Base-by-base conservation (phyloP, 2,888 invertebrate species). In the Lasioglossum zephyrum region DNA sequence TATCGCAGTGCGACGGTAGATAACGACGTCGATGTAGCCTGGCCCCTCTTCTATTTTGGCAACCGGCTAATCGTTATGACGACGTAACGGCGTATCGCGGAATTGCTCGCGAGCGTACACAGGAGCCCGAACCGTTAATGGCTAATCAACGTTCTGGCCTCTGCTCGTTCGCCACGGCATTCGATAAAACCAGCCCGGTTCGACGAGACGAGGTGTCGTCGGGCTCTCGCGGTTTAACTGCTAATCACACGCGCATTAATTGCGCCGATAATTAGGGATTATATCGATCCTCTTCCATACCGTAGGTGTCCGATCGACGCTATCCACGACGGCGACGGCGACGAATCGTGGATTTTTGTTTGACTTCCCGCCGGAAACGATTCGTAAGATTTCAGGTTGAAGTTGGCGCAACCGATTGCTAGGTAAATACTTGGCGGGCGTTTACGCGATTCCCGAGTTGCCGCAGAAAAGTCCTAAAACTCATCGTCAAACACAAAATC, bases 151-250 rank as follows among this genome's bases (percentile, higher is more conserved):
- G 77, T 82, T 81, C 85, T 80, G 70, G 72, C 41, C 66, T 18
- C 70, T 36, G 72, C 53, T 73, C 47, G 77, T 82, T 80, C n/a
- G 39, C 72, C 85, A 44, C 83, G 87, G 78, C 63, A 80, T 89
- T 77, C 82, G 70, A 84, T 87, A 89, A 85, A 89, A 89, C 79
- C 75, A 69, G 44, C 74, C 63, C 63, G 79, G 74, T 87, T 83
- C 63, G 70, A 83, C 77, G 60, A 73, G 60, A 73, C 78, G 41
- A 80, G 77, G 76, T 75, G 77, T 83, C 79, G 85, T 77, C 76
- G 41, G 69, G 73, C 63, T 63, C 63, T 74, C 47, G 83, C 53
- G 81, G 79, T 82, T 77, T 80, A 89, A 81, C 79, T 80, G 82
- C 75, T 83, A 81, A 81, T 79, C 79, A 57, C 79, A 66, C 79